phyloP scores from a whole-genome alignment of 2,113 vertebrate genomes.

The Gallinago jamesoni region DNA sequence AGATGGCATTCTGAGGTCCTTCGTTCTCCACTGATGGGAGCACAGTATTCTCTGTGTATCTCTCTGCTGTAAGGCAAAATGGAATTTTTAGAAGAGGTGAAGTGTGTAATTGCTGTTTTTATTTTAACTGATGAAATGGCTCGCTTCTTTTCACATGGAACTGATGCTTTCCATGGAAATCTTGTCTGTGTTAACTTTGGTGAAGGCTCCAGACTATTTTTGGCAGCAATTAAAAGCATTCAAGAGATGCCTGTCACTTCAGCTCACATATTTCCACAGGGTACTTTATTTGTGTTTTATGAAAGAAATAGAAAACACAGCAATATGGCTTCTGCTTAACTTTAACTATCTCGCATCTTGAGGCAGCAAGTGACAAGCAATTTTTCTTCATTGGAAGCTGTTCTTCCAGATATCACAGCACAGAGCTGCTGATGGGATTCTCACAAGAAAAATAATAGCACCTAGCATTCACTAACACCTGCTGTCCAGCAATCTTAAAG shows the following conservation, averaged over 20 bases:
- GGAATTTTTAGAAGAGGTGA: not conserved
- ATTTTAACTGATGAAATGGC: conserved; percentile 18
- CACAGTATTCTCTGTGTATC: not conserved
- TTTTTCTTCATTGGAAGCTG: conserved; percentile 57
- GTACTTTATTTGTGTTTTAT: conserved; percentile 52
- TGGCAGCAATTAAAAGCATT: conserved; percentile 66
- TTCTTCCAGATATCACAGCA: not conserved
- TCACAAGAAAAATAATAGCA: not conserved
- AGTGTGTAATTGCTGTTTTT: conserved; percentile 13
- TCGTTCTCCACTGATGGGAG: not conserved
- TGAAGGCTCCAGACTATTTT: conserved; percentile 47
- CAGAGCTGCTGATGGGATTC: not conserved
- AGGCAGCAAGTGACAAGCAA: conserved; percentile 56
- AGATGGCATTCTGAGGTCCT: not conserved
- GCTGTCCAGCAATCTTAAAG: not conserved
- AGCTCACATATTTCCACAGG: conserved; percentile 36
- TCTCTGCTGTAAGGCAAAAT: not conserved
- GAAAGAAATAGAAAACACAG: conserved; percentile 42
- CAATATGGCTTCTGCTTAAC: conserved; percentile 50
- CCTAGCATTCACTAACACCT: not conserved
- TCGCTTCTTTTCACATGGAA: not conserved
- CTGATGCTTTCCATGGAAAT: conserved; percentile 39
- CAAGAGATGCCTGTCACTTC: conserved; percentile 54
- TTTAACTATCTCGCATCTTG: not conserved
- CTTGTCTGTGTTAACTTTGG: conserved; percentile 31